These are phyloP conservation scores for Loriculus beryllinus DNA, from an alignment of 2,797 vertebrate species.

Conservation along the genomic window DNA sequence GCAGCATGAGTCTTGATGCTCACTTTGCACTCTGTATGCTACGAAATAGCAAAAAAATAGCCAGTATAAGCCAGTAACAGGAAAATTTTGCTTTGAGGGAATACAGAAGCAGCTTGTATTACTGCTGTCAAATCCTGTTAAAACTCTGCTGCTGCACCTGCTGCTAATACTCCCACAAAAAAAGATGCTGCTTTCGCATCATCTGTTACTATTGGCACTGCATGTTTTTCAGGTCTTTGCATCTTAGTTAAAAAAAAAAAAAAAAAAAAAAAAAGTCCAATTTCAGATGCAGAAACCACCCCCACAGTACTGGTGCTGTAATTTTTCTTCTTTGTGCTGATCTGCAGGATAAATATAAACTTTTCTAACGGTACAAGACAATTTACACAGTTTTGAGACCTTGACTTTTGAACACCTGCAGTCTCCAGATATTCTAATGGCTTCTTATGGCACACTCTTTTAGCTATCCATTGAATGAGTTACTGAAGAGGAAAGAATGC, in stretches of 20 bases:
- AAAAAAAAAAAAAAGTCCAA: neutral
- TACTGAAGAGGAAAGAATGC: neutral
- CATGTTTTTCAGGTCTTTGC: neutral
- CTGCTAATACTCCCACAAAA: neutral
- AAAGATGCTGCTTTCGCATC: neutral
- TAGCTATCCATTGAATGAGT: neutral
- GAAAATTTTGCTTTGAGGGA: neutral
- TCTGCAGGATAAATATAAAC: neutral
- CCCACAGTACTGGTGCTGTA: neutral
- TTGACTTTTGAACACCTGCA: neutral
- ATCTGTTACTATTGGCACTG: constrained; percentile 1
- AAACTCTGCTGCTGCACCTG: neutral
- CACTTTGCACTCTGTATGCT: neutral
- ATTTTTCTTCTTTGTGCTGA: neutral
- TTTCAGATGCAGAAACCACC: neutral
- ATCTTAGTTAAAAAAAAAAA: neutral
- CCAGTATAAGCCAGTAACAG: neutral
- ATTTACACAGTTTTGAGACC: neutral
- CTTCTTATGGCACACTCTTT: neutral
- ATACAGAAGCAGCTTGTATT: neutral
- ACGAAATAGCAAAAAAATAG: neutral
- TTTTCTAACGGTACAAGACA: neutral
- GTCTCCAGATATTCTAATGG: neutral
- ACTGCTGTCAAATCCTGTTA: constrained; percentile 6
- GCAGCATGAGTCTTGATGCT: neutral